Evolutionary conservation across 2,797 vertebrate genomes (phyloP), one percentile per base, ranked within the genome.

Genomic region (Hypotaenidia philippensis): DNA sequence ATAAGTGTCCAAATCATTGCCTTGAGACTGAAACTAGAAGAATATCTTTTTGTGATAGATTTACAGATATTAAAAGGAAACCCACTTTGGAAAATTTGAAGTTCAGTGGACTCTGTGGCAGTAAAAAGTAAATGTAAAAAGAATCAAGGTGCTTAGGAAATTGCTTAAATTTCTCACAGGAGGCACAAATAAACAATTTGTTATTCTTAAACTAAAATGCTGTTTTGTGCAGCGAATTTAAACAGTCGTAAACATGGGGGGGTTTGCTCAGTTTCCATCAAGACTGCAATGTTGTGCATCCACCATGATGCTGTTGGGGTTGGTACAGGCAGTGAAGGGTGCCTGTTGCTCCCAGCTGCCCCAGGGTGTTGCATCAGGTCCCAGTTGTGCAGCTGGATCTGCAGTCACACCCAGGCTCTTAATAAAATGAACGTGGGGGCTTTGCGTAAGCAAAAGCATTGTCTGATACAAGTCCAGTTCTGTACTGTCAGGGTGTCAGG

Each of bases 1-100:
- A 79, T 98, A 98, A 98, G 98, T 98, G 98, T 98, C 98, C 98
- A 99, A 99, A 99, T 99, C 98, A 98, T 97, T 90, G 98, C 97
- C 97, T 98, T 96, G 97, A 98, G 95, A 97, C 98, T 97, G 97
- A 94, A 97, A 97, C 97, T 96, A 94, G 96, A 66, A 98, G 96
- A 98, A 98, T 98, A 98, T 99, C 98, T 99, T 98, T 98, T 96
- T 96, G 96, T 98, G 98, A 99, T 99, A 96, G 99, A 98, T 98
- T 98, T 98, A 96, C 94, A 96, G 95, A 97, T 97, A 97, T 97
- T 97, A 96, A 96, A 96, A 97, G 80, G 94, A 97, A 97, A 94
- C 94, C 53, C 92, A 87, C 93, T 98, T 95, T 91, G 93, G 95
- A 90, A 80, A 86, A 94, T 83, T 75, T 93, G 69, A 95, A 96